Evolutionary conservation across 1,140 invertebrate species (phyloP).

Genomic region (Pogonus chalceus): DNA sequence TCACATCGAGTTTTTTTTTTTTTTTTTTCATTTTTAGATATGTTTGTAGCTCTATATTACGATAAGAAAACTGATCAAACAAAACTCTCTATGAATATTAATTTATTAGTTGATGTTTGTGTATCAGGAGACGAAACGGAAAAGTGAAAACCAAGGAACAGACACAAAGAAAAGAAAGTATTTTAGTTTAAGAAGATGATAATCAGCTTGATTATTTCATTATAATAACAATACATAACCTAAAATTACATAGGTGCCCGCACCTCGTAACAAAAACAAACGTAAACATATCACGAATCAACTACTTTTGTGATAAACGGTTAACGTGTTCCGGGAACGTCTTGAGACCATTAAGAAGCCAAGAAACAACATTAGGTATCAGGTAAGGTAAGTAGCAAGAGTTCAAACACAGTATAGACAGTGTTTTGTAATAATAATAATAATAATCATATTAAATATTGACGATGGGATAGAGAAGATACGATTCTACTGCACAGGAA

Average conservation of each 20-base stretch:
- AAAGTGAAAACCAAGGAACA: background rate
- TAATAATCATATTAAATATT: too few relatives aligned
- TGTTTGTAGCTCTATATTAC: slow-evolving; percentile 2
- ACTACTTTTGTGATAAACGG: slow-evolving; percentile 2
- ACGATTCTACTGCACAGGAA: background rate
- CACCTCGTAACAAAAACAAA: slow-evolving; percentile 1
- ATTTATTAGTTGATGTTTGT: background rate
- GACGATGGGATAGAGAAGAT: background rate
- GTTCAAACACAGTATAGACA: too few relatives aligned
- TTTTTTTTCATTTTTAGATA: slow-evolving; percentile 5
- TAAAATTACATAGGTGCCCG: slow-evolving; percentile 4
- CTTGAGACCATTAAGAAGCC: too few relatives aligned
- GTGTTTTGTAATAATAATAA: too few relatives aligned
- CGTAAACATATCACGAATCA: slow-evolving; percentile 3
- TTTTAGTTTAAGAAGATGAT: background rate
- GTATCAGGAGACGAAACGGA: background rate
- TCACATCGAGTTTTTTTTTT: slow-evolving; percentile 2
- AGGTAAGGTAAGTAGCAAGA: too few relatives aligned
- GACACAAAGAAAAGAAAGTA: background rate
- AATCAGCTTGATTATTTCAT: background rate
- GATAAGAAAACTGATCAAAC: background rate
- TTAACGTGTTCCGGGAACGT: background rate
- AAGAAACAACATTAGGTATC: too few relatives aligned
- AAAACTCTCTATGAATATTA: background rate
- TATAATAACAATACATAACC: background rate